Evolutionary conservation across 1,140 invertebrate genomes (phyloP), one percentile per base, ranked within the genome.

Genomic region (Atta colombica): DNA sequence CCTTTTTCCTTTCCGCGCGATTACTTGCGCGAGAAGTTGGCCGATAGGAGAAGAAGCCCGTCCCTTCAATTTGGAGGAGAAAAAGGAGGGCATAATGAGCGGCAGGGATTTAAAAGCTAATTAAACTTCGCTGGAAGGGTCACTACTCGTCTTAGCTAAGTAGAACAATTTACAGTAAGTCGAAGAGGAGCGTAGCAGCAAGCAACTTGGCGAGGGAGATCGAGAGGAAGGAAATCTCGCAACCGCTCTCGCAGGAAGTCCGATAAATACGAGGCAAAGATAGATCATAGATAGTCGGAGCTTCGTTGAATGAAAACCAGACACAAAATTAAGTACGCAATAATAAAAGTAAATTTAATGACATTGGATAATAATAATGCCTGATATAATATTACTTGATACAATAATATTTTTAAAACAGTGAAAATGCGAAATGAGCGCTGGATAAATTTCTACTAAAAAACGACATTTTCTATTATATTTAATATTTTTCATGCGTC

Each of bases 41-140:
- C 49, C 80, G 80, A 82, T 74, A 31, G 35, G 14, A 25, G 63
- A 61, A 74, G 55, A 31, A 74, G 68, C 53, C 21, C 68, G 39
- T 61, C 39, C 69, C 80, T 84, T 84, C 69, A 84, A 84, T 84
- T 84, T 84, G 55, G 69, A 14, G 55, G 69, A 61, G 80, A 84
- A 84, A 84, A 84, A 84, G 80, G 80, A 84, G 69, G 69, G 80
- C 55, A 84, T 84, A 84, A 84, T 84, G 80, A 84, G 80, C 80
- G 80, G 80, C 80, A 75, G 69, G 69, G 80, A 84, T 84, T 84
- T 84, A 84, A 84, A 84, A 84, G 80, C 80, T 84, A 84, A 84
- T 84, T 84, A 84, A 84, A 84, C 80, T 84, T 84, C 80, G 66
- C 80, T 49, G 55, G 68, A 53, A 74, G 80, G 80, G 68, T 74